Percentiles rank a stretch among this genome's conserved stretches.
phyloP scores from a whole-genome alignment of 2,797 vertebrate species.

The Limnodromus scolopaceus region DNA sequence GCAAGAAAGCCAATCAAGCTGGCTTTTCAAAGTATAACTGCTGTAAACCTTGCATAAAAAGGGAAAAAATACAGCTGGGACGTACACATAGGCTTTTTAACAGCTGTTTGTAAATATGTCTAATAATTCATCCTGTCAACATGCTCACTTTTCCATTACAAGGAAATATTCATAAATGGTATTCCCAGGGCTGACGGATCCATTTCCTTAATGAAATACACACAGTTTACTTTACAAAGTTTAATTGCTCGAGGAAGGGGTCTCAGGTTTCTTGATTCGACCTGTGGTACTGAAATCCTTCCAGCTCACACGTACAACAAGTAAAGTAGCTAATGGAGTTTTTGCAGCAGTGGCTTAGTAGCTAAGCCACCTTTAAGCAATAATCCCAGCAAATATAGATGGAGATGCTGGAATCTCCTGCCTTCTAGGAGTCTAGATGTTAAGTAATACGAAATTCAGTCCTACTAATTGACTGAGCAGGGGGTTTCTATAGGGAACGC shows the following conservation, averaged over 20 bases:
- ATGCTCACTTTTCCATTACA: slow-evolving; percentile 36
- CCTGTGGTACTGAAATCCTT: slow-evolving; percentile 59
- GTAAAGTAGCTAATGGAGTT: slow-evolving; percentile 65
- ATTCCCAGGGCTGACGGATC: slow-evolving; percentile 63
- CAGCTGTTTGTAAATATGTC: slow-evolving; percentile 70
- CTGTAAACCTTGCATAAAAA: neutral
- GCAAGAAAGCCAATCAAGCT: slow-evolving; percentile 20
- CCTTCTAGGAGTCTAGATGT: slow-evolving; percentile 6
- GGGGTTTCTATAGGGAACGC: neutral
- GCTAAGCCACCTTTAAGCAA: slow-evolving; percentile 70
- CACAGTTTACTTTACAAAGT: slow-evolving; percentile 73
- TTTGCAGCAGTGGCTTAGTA: slow-evolving; percentile 67
- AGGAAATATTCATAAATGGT: slow-evolving; percentile 35
- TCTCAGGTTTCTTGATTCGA: slow-evolving; percentile 67
- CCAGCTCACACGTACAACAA: slow-evolving; percentile 54
- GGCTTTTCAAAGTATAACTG: slow-evolving; percentile 1
- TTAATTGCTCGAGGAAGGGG: slow-evolving; percentile 73
- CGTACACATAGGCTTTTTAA: slow-evolving; percentile 14
- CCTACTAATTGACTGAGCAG: slow-evolving; percentile 29
- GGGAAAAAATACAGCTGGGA: neutral
- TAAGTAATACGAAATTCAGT: slow-evolving; percentile 5
- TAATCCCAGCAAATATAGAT: slow-evolving; percentile 55
- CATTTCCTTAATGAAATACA: slow-evolving; percentile 76
- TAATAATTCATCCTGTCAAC: slow-evolving; percentile 67
- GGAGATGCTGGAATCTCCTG: slow-evolving; percentile 36